phyloP scores from a whole-genome alignment of 2,888 invertebrate genomes.

The Phyto melanocephala region DNA sequence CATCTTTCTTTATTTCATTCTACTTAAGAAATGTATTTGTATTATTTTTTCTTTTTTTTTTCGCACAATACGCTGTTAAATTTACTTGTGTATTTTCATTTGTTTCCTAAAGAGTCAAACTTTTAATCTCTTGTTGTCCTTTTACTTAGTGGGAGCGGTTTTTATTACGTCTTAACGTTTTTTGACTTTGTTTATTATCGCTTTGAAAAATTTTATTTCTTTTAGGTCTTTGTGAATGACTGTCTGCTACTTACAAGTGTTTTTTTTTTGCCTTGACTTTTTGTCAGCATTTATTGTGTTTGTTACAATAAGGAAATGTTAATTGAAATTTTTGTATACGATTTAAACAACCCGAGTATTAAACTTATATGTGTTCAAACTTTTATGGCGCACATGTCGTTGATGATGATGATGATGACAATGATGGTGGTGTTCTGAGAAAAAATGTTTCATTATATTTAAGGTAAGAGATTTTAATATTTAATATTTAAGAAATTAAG shows the following conservation, averaged over 20 bases:
- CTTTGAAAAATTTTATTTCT: background rate
- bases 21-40: too few relatives aligned
- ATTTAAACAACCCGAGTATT: background rate
- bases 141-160: background rate
- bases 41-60: background rate
- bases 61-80: background rate
- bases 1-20: too few relatives aligned
- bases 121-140: background rate
- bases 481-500: background rate
- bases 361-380: background rate
- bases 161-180: background rate
- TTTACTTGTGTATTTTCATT: background rate
- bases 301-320: background rate
- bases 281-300: background rate
- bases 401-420: background rate
- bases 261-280: background rate
- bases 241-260: background rate
- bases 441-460: background rate
- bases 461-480: background rate
- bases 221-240: background rate
- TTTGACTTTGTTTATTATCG: constrained; percentile 15
- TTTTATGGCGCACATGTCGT: background rate
- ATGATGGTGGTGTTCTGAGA: background rate
- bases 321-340: constrained; percentile 14
- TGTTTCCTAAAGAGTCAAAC: background rate